Evolutionary conservation across 2,888 invertebrate species (phyloP).

Genomic region (Drosophila borborema): DNA sequence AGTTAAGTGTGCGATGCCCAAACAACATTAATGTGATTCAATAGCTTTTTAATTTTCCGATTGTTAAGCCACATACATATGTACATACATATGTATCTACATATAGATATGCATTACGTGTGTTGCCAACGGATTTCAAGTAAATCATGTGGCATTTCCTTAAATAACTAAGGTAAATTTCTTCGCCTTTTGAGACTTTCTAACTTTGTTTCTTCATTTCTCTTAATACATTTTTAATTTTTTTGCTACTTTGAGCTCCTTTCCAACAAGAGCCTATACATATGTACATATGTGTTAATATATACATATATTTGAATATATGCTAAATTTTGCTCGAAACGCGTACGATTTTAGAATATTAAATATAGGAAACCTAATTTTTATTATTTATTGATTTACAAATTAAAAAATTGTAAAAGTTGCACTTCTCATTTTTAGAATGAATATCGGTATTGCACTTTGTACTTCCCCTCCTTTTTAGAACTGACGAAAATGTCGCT

Average conservation of each 20-base stretch:
- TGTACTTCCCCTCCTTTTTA: constrained; percentile 6
- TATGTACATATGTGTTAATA: background rate
- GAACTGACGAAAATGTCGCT: constrained; percentile 68
- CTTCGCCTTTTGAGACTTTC: background rate
- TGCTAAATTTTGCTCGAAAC: background rate
- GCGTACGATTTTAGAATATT: background rate
- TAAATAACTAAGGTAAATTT: constrained; percentile 35
- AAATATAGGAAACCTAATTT: background rate
- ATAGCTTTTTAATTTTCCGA: background rate
- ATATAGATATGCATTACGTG: constrained; percentile 31
- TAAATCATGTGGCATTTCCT: constrained; percentile 5
- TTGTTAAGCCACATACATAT: background rate
- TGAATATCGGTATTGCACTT: background rate
- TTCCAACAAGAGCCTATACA: background rate
- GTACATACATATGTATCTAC: background rate
- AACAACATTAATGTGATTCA: background rate
- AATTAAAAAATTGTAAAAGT: background rate
- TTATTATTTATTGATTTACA: too few species aligned
- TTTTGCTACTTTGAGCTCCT: background rate
- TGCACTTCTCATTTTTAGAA: background rate
- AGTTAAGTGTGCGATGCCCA: background rate
- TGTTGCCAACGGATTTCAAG: constrained; percentile 9
- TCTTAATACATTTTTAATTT: background rate
- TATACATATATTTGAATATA: background rate
- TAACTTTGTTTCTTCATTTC: background rate